Base-by-base conservation (phyloP, 2,113 vertebrate genomes). In the Stigmatopora argus region DNA sequence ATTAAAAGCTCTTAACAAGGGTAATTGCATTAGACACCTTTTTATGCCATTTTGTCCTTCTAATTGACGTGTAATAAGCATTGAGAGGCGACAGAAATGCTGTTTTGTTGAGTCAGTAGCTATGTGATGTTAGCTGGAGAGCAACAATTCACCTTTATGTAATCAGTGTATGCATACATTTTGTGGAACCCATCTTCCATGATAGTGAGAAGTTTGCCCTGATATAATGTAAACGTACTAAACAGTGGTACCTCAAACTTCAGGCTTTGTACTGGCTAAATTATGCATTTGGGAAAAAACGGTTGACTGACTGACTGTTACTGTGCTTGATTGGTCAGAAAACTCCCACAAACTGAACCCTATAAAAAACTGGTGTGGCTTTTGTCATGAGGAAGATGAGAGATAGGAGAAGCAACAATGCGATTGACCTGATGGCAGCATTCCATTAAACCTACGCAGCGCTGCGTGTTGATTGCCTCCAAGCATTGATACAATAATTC, bases 11-110 rank as follows among this genome's bases (percentile, higher is more conserved):
- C 81, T 76, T 81, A 84, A 81, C 83, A 77, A 76, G 83, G 79
- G 74, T 89, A 90, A 89, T 90, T 87, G 80, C 82, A 85, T 89
- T 85, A 88, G 86, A 85, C 89, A 84, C 84, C 87, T 87, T 85
- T 87, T 90, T 71, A 87, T 83, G 75, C 65, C 57, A 75, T 85
- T 85, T 83, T 88, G 85, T 87, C 79, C 55, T 41, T 78, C 83
- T 88, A 89, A 91, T 83, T 75, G 81, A 82, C 78, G 68, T 87
- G 79, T 85, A 84, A 89, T 87, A 85, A 77, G 77, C 69, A 72
- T 78, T 69, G 57, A 68, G 52, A 61, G 71, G 57, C 71, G 70
- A 79, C 66, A 19, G 71, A 63, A 61, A 65, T 4, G 47, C 68
- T 0, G 57, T 82, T 70, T 51, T 52, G 80, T 82, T 80, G 86